Conservation (phyloP, 2,113 vertebrate species). For the Sarotherodon lohbergeri region DNA sequence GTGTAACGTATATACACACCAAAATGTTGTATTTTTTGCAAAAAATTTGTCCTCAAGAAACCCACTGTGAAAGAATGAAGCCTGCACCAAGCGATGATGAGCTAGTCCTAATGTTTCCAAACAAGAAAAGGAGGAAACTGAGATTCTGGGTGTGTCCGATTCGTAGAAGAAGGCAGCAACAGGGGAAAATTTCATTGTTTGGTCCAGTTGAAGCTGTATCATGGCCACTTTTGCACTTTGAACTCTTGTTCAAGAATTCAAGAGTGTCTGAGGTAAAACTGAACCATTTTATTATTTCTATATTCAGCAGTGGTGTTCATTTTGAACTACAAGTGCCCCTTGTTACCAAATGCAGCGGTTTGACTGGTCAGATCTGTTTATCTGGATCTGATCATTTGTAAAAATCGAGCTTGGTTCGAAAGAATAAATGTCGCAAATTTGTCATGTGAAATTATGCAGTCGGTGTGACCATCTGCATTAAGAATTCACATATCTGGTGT, state of each 20-base stretch:
- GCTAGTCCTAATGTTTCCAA: not conserved
- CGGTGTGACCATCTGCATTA: not conserved
- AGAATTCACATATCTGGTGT: not conserved
- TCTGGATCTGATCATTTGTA: not conserved
- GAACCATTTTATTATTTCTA: not conserved
- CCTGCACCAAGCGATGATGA: not conserved
- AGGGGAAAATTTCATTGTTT: rapidly evolving
- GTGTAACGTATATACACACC: not conserved
- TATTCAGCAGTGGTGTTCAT: not conserved
- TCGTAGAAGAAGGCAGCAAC: not conserved
- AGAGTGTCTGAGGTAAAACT: not conserved
- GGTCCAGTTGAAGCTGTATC: not conserved
- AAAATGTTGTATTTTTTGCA: not conserved
- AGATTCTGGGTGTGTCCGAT: not conserved
- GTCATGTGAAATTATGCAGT: not conserved
- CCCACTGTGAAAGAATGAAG: not conserved
- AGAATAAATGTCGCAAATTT: not conserved
- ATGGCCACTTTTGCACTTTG: not conserved
- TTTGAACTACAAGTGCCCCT: not conserved
- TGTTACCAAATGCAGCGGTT: not conserved
- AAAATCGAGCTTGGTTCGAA: not conserved
- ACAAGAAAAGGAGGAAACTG: not conserved
- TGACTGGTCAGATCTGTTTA: not conserved
- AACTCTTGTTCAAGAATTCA: not conserved
- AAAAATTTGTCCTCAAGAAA: not conserved